Percentiles rank a stretch among this genome's conserved stretches.
Evolutionary conservation across 2,797 vertebrate species (phyloP).

Genomic region (Ctenosaura bakeri): DNA sequence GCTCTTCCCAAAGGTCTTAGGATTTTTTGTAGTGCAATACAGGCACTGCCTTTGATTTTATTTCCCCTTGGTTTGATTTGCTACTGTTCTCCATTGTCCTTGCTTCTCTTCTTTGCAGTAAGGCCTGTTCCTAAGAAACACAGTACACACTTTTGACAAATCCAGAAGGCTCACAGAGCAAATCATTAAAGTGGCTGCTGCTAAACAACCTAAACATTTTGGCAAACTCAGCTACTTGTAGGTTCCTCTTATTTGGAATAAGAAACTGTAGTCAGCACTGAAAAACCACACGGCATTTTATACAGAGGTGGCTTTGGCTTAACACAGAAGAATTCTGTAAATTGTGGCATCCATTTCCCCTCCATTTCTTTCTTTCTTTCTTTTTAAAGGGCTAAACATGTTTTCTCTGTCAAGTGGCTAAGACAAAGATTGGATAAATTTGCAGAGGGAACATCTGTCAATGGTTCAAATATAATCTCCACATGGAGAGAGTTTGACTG

Average conservation of each 20-base stretch:
- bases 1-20: not conserved
- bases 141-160: conserved; percentile 53
- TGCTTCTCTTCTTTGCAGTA: not conserved
- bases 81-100: conserved; percentile 37
- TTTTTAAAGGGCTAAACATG: not conserved
- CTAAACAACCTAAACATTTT: conserved; percentile 49
- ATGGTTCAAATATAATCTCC: not conserved
- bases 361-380: too few relatives aligned
- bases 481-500: too few relatives aligned
- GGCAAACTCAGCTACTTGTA: conserved; percentile 49
- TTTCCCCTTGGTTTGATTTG: conserved; percentile 42
- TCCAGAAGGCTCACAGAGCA: not conserved
- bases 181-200: conserved; percentile 68
- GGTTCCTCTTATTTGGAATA: conserved; percentile 38
- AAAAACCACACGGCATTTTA: conserved; percentile 18
- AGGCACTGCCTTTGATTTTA: conserved; percentile 39
- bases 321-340: not conserved
- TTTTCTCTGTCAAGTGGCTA: not conserved
- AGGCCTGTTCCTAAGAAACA: conserved; percentile 37
- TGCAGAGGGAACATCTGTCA: too few relatives aligned
- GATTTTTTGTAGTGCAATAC: conserved; percentile 4
- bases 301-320: not conserved
- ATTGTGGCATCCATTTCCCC: not conserved
- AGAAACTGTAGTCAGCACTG: conserved; percentile 34
- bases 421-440: not conserved